Evolutionary conservation across 2,888 invertebrate species (phyloP), one percentile per base, ranked within the genome.

Genomic region (Oscheius sp.): DNA sequence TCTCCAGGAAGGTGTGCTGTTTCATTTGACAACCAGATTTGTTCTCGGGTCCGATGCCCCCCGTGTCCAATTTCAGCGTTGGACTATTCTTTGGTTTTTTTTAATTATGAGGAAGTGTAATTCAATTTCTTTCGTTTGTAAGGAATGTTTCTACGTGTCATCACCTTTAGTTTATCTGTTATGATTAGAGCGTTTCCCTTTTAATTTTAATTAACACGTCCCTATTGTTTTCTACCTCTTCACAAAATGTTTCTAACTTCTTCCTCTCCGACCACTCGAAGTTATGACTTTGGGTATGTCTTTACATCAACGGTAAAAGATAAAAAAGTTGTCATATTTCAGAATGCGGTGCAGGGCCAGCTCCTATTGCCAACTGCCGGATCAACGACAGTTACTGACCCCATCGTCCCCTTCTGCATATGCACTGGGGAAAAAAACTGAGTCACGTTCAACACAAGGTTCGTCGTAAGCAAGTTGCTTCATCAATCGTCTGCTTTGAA

Each of bases 321-420:
- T n/a, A n/a, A n/a, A n/a, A n/a, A n/a, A n/a, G n/a, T n/a, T n/a
- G n/a, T n/a, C n/a, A 17, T 22, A 5, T 62, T 62, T 9, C 49
- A 62, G 62, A 12, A 76, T 76, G 76, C 67, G 76, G 54, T 71
- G 73, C 20, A 68, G 76, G 36, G 76, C 76, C 9, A 70, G 73
- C 30, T 76, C 76, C 30, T 76, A 72, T 59, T 76, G 76, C 66
- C 76, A 76, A 38, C 63, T 76, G 59, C 70, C 72, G 14, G 76
- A 76, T 45, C 65, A 69, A 9, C 50, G 66, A 6, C 75, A 70
- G 24, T 74, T 74, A 44, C 41, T 74, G 17, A 54, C 69, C 2
- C 67, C 74, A 22, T 33, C 26, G 17, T 62, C 62, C 2, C 62
- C 62, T 8, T 49, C 62, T 2, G 50, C 62, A 14, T 45, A 62